Evolutionary conservation across 1,140 invertebrate genomes (phyloP), one percentile per base, ranked within the genome.

Genomic region (Panulirus ornatus): DNA sequence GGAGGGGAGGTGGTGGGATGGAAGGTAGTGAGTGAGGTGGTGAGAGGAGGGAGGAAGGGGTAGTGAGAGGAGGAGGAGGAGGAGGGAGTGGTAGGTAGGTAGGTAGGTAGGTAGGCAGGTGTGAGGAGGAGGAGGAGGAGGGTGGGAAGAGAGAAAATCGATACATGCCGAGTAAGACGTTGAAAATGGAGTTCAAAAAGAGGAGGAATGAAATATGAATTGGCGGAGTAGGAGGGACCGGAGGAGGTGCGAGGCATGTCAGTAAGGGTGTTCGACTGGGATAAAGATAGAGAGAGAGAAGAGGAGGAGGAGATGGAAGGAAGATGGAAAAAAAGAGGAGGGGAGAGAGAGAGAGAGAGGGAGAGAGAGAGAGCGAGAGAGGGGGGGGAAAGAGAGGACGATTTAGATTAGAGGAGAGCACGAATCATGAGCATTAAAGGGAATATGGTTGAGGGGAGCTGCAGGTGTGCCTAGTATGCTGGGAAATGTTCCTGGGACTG

Each of bases 121-220:
- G 14, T 5, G 44, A 47, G 44, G 44, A 47, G 44, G 44, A 47
- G 44, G 44, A 6, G 14, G 44, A 11, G 14, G 44, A 47, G 14
- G 44, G n/a, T 30, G 58, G 30, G n/a, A 66, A 66, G 58, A 66
- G 58, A 66, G 58, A 66, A 66, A 66, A 66, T 66, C 58, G 58
- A 66, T 66, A 66, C 58, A 66, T 27, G 11, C 58, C 58, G 1
- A 66, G 58, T 66, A 66, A 66, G 58, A 66, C 58, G 58, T 66
- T 66, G 58, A 66, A 66, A 66, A 66, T 66, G 58, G n/a, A 66
- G 58, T 66, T 66, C n/a, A 66, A 66, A 66, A 66, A 66, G 58
- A 66, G 58, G n/a, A n/a, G n/a, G 22, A 66, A 66, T 66, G 58
- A 66, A 66, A 66, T 66, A 66, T 66, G 58, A 66, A 66, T 66